phyloP scores from a whole-genome alignment of 2,888 invertebrate species.

The Trissoscelio sp. region DNA sequence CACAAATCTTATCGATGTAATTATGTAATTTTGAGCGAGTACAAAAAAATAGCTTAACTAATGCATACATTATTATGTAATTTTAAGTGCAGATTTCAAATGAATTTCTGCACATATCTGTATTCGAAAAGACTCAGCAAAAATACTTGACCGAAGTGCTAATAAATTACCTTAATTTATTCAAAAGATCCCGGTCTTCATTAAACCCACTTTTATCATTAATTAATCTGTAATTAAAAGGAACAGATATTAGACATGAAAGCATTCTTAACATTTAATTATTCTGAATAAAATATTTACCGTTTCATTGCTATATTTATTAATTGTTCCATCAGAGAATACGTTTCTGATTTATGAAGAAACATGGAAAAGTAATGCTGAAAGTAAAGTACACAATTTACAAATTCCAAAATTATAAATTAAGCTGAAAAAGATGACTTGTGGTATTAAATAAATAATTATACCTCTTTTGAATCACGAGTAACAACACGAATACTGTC shows the following conservation, averaged over 20 bases:
- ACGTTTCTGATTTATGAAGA: conserved; percentile 94
- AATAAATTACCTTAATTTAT: conserved; percentile 88
- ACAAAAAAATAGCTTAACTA: too few relatives aligned
- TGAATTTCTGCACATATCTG: too few relatives aligned
- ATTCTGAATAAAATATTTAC: conserved; percentile 83
- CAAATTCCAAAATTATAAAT: too few relatives aligned
- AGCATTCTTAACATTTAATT: neutral
- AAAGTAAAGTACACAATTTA: too few relatives aligned
- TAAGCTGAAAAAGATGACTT: too few relatives aligned
- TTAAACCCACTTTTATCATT: conserved; percentile 96
- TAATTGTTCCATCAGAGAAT: conserved; percentile 95
- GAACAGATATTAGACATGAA: conserved; percentile 67
- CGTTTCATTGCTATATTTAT: conserved; percentile 98
- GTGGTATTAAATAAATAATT: too few relatives aligned
- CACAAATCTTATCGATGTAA: too few relatives aligned
- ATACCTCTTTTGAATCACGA: conserved; percentile 88
- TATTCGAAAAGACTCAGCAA: too few relatives aligned
- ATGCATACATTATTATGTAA: too few relatives aligned
- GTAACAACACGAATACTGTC: conserved; percentile 95
- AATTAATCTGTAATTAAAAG: conserved; percentile 88
- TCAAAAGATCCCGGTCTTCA: conserved; percentile 93
- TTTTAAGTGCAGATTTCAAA: too few relatives aligned
- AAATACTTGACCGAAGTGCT: too few relatives aligned
- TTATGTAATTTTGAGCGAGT: too few relatives aligned
- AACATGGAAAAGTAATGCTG: conserved; percentile 97